Evolutionary conservation across 2,888 invertebrate genomes (phyloP), one percentile per base, ranked within the genome.

Genomic region (Panopea generosa): DNA sequence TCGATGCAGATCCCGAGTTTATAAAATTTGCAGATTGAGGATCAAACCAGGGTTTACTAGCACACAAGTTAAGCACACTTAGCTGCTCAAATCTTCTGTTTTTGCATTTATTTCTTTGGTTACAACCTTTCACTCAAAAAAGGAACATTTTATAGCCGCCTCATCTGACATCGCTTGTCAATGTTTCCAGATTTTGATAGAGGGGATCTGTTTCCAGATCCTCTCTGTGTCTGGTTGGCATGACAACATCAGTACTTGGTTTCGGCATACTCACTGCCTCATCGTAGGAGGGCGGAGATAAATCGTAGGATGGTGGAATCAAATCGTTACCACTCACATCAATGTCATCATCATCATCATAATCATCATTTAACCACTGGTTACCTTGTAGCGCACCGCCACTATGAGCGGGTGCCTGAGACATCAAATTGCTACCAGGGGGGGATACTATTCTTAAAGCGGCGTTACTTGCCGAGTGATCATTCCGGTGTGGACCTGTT

Each of bases 251-350:
- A 24, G 29, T 29, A 4, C 55, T 70, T 20, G 82, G 85, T 60
- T 77, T 83, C 24, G 85, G 85, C 85, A 85, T 85, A 53, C 74
- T 70, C 26, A 85, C 67, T 14, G 85, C 85, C 62, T 85, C 85
- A 61, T 85, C 85, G 55, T 85, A 85, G 9, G 85, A 84, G n/a
- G 85, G 85, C 1, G 84, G 83, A 18, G 73, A 66, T n/a, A 77
- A 61, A 66, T 81, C 81, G 50, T 81, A 81, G 6, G 81, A 81
- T 16, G 81, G 81, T 24, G 81, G 81, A 29, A 81, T 81, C 49
- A 81, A 76, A 61, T 81, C 77, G 71, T 81, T 77, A 40, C 72
- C 76, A 40, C 72, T 68, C 20, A 80, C 40, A 53, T 80, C 76
- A 50, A 80, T 55, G 16, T 80, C 80, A 29, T 69, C 70, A 38